Evolutionary conservation across 2,113 vertebrate genomes (phyloP).

Genomic region (Sprattus sprattus): DNA sequence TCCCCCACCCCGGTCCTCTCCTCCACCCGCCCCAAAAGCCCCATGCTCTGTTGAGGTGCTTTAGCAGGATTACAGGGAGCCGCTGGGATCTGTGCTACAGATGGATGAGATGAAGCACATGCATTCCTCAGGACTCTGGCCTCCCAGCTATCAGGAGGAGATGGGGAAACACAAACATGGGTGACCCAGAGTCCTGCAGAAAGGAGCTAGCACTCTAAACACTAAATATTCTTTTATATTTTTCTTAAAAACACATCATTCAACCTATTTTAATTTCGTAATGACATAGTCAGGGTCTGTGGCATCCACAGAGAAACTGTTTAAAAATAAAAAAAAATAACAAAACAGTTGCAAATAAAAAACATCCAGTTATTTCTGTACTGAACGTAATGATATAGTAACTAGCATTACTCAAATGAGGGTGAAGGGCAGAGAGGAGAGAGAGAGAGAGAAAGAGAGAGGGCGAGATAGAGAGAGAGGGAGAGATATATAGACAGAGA

Average conservation of each 20-base stretch:
- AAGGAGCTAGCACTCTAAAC: too few relatives aligned
- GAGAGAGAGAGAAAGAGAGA: too few relatives aligned
- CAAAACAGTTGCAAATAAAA: too few relatives aligned
- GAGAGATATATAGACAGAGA: too few relatives aligned
- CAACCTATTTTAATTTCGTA: too few relatives aligned
- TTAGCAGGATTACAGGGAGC: constrained; percentile 30
- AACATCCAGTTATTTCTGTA: not conserved
- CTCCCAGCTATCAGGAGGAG: not conserved
- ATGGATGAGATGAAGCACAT: constrained; percentile 15
- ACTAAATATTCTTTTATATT: not conserved
- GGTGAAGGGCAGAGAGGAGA: too few relatives aligned
- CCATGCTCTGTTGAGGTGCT: not conserved
- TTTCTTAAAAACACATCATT: not conserved
- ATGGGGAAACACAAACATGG: not conserved
- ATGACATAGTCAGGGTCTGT: not conserved
- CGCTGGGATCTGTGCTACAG: constrained; percentile 22
- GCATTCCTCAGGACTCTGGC: constrained; percentile 24
- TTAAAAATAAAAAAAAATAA: too few relatives aligned
- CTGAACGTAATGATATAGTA: not conserved
- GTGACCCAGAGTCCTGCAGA: not conserved
- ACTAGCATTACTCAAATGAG: not conserved
- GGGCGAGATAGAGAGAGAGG: not conserved
- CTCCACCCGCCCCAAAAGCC: constrained; percentile 15
- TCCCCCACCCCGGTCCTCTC: too few relatives aligned
- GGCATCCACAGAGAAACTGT: not conserved